Conservation (phyloP, 2,113 vertebrate genomes). For the Notarius quadriscutis region DNA sequence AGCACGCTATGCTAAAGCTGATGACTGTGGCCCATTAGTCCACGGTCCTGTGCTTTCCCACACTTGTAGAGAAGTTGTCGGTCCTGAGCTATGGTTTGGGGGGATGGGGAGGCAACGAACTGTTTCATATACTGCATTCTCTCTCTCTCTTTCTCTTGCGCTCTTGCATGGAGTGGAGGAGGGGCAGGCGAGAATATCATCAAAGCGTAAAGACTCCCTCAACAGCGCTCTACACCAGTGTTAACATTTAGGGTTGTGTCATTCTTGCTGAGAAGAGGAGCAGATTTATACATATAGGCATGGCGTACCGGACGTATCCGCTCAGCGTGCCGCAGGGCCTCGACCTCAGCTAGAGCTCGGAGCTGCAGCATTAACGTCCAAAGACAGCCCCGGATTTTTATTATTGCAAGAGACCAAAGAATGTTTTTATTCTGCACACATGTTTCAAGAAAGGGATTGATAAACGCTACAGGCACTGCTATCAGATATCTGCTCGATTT, state of each 20-base stretch:
- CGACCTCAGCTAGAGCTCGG: slow-evolving; percentile 7
- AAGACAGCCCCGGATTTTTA: slow-evolving; percentile 21
- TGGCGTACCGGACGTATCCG: not conserved
- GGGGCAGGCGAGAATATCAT: not conserved
- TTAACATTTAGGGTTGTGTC: not conserved
- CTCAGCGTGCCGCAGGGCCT: slow-evolving; percentile 1
- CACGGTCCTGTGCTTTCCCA: slow-evolving; percentile 51
- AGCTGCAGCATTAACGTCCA: not conserved
- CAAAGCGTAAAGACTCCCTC: not conserved
- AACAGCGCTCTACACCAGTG: slow-evolving; percentile 12
- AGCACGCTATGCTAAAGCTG: slow-evolving; percentile 23
- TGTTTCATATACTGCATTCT: not conserved
- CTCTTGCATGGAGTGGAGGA: slow-evolving; percentile 9
- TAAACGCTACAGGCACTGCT: slow-evolving; percentile 25
- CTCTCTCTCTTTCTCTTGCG: not conserved
- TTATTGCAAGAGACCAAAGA: slow-evolving; percentile 35
- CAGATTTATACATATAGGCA: slow-evolving; percentile 2
- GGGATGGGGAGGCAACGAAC: slow-evolving; percentile 19
- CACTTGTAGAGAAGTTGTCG: slow-evolving; percentile 38
- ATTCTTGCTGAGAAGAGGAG: not conserved
- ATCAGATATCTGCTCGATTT: slow-evolving; percentile 47
- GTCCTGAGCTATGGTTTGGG: not conserved
- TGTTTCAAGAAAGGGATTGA: slow-evolving; percentile 39
- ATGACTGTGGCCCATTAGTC: slow-evolving; percentile 21
- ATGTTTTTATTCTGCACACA: slow-evolving; percentile 29